These are phyloP conservation scores for Tetrax tetrax DNA, from an alignment of 2,113 vertebrate genomes.

Conservation along the genomic window DNA sequence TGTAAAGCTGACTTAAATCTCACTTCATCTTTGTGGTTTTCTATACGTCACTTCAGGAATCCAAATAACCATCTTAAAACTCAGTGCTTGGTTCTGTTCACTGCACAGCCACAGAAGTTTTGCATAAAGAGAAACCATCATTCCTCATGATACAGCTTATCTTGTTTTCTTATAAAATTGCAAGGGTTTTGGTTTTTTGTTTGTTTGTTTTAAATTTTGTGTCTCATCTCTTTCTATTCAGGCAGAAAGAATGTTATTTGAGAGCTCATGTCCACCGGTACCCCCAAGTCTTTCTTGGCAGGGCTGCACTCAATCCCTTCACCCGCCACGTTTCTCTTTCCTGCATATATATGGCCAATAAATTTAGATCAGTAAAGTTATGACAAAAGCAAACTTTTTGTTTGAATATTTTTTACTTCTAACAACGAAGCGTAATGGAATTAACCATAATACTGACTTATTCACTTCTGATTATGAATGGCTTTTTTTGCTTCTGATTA, in stretches of 20 bases:
- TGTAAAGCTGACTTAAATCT: background rate
- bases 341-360: background rate
- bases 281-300: too few relatives aligned
- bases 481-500: background rate
- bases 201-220: background rate
- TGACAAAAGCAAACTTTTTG: background rate
- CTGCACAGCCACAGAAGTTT: background rate
- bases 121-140: background rate
- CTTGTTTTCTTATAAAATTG: background rate
- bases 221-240: background rate
- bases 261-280: background rate
- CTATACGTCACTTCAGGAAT: background rate
- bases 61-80: background rate
- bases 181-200: background rate
- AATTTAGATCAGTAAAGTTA: background rate
- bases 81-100: background rate
- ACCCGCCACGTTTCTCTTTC: too few relatives aligned
- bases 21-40: background rate
- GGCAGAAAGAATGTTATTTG: background rate
- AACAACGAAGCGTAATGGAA: background rate
- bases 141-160: background rate
- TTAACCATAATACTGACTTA: background rate
- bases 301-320: too few relatives aligned
- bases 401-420: background rate
- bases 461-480: background rate